Percentiles rank a stretch among this genome's conserved stretches.
Evolutionary conservation across 2,113 vertebrate genomes (phyloP).

Genomic region (Chionomys nivalis): DNA sequence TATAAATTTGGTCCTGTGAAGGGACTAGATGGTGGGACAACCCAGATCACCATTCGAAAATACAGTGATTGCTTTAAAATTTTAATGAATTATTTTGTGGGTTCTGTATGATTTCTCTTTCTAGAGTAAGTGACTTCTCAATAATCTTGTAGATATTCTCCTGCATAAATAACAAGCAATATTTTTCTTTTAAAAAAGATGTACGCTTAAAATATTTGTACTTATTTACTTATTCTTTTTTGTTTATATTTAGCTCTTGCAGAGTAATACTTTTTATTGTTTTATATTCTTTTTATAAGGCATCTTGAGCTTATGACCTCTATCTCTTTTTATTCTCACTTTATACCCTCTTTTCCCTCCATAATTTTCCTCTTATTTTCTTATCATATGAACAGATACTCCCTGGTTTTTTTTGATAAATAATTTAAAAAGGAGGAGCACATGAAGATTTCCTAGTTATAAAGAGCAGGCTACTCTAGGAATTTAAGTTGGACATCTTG

Average conservation of each 20-base stretch:
- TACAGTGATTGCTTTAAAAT: slow-evolving; percentile 28
- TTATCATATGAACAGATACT: neutral
- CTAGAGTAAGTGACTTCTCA: neutral
- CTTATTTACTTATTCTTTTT: neutral
- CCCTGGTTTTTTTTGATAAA: neutral
- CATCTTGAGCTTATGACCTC: neutral
- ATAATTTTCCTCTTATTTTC: neutral
- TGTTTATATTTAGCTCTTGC: neutral
- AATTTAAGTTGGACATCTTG: neutral
- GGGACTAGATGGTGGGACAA: neutral
- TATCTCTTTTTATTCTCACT: too few relatives aligned
- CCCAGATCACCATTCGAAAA: neutral
- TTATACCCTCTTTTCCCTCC: accelerated
- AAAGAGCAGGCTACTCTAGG: neutral
- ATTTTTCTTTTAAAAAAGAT: neutral
- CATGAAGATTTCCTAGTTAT: neutral
- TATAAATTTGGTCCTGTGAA: neutral
- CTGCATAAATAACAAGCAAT: neutral
- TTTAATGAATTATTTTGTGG: neutral
- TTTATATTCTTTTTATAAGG: too few relatives aligned
- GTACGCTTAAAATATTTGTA: neutral
- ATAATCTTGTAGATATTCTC: neutral
- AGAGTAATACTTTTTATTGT: neutral
- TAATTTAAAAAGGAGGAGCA: neutral
- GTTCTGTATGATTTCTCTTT: neutral